phyloP scores from a whole-genome alignment of 1,140 invertebrate genomes.

The Zaprionus tsacasi region DNA sequence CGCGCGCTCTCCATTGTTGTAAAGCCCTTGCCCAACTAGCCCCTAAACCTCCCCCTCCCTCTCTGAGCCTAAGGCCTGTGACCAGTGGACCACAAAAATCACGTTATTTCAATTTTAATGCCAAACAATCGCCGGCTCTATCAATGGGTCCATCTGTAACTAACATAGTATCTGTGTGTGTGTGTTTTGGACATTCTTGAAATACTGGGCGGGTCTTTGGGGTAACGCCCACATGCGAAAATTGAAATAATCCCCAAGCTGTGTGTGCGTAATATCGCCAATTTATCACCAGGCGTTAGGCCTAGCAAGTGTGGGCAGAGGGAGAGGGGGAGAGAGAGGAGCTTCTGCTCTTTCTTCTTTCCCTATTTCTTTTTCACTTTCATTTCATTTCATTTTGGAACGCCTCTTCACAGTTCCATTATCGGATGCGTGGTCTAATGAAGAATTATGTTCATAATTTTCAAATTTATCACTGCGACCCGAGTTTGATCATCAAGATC shows the following conservation, averaged over 20 bases:
- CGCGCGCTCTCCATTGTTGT: conserved; percentile 15
- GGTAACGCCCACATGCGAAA: conserved; percentile 70
- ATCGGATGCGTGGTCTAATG: conserved; percentile 74
- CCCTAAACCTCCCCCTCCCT: neutral
- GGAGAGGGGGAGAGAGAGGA: conserved; percentile 50
- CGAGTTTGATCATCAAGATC: conserved; percentile 40
- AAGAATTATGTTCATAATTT: conserved; percentile 83
- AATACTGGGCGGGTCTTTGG: conserved; percentile 44
- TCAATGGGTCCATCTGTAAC: conserved; percentile 35
- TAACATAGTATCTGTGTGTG: conserved; percentile 26
- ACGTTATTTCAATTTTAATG: conserved; percentile 81
- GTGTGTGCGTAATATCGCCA: conserved; percentile 70
- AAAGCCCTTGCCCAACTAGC: neutral
- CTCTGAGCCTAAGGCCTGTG: conserved; percentile 25
- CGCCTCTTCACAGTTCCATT: conserved; percentile 64
- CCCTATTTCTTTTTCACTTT: conserved; percentile 33
- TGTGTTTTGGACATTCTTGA: conserved; percentile 63
- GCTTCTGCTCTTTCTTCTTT: neutral
- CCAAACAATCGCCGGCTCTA: conserved; percentile 63
- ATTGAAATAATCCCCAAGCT: conserved; percentile 66
- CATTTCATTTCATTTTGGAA: conserved; percentile 24
- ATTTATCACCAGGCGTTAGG: conserved; percentile 72
- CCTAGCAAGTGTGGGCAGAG: neutral
- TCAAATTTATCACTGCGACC: conserved; percentile 72
- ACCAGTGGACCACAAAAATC: conserved; percentile 75